Base-by-base conservation (phyloP, 2,888 invertebrate genomes). In the Oeneis ivallda region DNA sequence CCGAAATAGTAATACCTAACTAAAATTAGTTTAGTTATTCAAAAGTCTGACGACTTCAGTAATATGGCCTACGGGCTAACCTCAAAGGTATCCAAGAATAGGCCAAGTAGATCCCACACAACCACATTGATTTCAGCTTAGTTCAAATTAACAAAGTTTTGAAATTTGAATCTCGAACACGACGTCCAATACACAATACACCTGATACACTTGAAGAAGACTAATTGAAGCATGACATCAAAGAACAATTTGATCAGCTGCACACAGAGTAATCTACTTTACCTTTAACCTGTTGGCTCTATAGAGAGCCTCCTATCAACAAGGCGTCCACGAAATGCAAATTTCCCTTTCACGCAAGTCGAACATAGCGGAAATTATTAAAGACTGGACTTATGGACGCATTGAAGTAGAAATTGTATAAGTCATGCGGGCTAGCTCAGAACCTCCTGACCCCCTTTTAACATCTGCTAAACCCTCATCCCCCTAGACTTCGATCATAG, bases 291-390 rank as follows among this genome's bases (percentile, higher is more conserved):
- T 13, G n/a, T 11, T 32, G 26, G 2, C 5, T 26, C 34, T 34
- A n/a, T n/a, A n/a, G n/a, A n/a, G n/a, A n/a, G n/a, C n/a, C n/a
- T n/a, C n/a, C 34, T 37, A 34, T 34, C 53, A 15, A 9, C 15
- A 9, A 32, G n/a, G 8, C 53, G 13, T 53, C 53, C 9, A 26
- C 11, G 49, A 53, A 34, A 53, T 53, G 53, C 53, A 53, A 53
- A 53, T 52, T 45, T 43, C 15, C 45, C 45, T 45, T n/a, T 9
- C 34, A 34, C 19, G 32, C 32, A 52, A 34, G 15, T 53, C 9
- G 15, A 34, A 9, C 34, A 1, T 37, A 34, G 34, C 9, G 11
- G 15, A 2, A 53, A 15, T 53, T 53, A 15, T 37, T 9, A 15
- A 19, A 52, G 52, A 32, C 50, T 26, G 32, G 52, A 32, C 26